phyloP scores from a whole-genome alignment of 2,797 vertebrate species.

The Neomorphus geoffroyi region DNA sequence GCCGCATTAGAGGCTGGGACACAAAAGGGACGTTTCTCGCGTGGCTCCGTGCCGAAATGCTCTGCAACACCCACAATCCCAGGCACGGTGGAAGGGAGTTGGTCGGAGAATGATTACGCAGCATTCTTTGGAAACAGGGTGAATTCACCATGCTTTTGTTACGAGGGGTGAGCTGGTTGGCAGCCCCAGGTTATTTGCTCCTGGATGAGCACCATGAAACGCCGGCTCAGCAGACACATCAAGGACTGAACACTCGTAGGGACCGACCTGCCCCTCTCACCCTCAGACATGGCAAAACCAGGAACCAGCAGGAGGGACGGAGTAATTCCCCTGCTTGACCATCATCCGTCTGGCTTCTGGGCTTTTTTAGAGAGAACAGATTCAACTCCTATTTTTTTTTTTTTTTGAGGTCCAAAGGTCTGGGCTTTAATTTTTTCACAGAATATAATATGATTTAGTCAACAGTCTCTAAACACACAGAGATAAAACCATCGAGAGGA shows the following conservation, averaged over 20 bases:
- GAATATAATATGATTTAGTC: neutral
- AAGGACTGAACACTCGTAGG: neutral
- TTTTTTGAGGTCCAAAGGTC: neutral
- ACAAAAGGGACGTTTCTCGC: neutral
- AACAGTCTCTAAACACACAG: neutral
- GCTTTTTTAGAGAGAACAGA: neutral
- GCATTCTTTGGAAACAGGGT: neutral
- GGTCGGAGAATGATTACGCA: accelerated
- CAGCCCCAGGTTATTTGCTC: neutral
- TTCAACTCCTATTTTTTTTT: neutral
- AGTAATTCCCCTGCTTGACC: neutral
- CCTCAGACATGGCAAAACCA: neutral
- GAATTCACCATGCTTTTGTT: neutral
- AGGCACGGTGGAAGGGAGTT: neutral
- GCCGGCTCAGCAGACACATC: accelerated
- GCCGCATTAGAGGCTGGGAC: constrained; percentile 46
- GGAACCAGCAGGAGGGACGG: accelerated
- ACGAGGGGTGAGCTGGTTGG: neutral
- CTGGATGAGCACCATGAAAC: neutral
- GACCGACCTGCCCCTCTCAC: neutral
- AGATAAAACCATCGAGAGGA: neutral
- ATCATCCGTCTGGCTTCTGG: neutral
- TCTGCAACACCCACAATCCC: neutral
- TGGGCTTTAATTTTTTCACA: neutral
- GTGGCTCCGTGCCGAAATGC: neutral